Evolutionary conservation across 1,140 invertebrate species (phyloP).

Genomic region (Calephelis nemesis): DNA sequence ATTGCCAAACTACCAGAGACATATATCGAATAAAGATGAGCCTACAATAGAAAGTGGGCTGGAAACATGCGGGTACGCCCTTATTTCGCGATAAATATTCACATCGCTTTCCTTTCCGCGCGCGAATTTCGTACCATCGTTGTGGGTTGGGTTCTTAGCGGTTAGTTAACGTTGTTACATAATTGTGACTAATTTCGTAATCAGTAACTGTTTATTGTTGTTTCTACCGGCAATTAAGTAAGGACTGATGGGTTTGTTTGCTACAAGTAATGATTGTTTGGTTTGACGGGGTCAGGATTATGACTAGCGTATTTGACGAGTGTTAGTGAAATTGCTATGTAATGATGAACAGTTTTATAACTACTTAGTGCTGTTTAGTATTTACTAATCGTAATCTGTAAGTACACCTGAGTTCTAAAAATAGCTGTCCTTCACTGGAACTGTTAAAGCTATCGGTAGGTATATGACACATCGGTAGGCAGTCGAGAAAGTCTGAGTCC

Average conservation of each 20-base stretch:
- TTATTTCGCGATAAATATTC: conserved; percentile 69
- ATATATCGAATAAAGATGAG: conserved; percentile 69
- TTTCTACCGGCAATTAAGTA: conserved; percentile 24
- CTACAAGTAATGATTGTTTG: conserved; percentile 8
- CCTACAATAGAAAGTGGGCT: conserved; percentile 69
- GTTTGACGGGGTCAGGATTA: background rate
- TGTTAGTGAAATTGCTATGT: conserved; percentile 6
- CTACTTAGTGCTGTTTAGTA: background rate
- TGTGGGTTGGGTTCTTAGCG: conserved; percentile 2
- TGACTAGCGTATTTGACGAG: background rate
- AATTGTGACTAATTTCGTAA: conserved; percentile 47
- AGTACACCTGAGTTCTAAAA: too few species aligned
- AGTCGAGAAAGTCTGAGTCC: too few species aligned
- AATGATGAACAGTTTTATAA: background rate
- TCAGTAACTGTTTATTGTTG: conserved; percentile 33
- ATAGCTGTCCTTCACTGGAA: too few species aligned
- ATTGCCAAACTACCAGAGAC: conserved; percentile 48
- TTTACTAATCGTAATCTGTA: too few species aligned
- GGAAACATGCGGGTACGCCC: conserved; percentile 67
- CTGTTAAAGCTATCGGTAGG: too few species aligned
- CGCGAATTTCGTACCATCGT: conserved; percentile 45
- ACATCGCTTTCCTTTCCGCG: conserved; percentile 71
- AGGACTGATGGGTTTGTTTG: conserved; percentile 4
- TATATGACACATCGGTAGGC: too few species aligned
- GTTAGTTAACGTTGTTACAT: conserved; percentile 38